These are phyloP conservation scores for Ephestia elutella DNA, from an alignment of 1,140 invertebrate species.

Conservation along the genomic window DNA sequence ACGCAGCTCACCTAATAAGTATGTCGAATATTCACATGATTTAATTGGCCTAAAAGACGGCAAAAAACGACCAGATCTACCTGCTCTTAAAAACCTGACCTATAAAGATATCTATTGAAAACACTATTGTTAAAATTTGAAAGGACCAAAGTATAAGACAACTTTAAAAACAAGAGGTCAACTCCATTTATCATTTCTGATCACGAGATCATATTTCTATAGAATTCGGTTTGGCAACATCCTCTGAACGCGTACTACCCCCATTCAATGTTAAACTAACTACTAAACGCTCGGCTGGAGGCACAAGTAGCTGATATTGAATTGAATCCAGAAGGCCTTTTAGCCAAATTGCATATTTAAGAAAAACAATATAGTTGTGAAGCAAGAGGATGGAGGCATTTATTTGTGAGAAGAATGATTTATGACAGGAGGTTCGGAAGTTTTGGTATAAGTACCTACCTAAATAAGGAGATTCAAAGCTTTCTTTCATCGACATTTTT, in stretches of 20 bases:
- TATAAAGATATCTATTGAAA: not conserved
- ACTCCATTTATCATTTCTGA: constrained; percentile 11
- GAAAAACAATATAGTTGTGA: constrained; percentile 9
- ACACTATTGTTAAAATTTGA: constrained; percentile 7
- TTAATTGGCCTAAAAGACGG: too few species aligned
- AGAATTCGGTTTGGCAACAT: constrained; percentile 20
- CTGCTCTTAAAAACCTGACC: too few species aligned
- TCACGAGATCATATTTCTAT: constrained; percentile 9
- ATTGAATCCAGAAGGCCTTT: constrained; percentile 6
- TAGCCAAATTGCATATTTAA: constrained; percentile 6
- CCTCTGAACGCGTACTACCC: constrained; percentile 11
- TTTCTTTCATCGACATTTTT: too few species aligned
- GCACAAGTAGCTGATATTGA: constrained; percentile 8
- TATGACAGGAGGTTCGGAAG: not conserved
- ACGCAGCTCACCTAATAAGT: too few species aligned
- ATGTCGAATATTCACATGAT: too few species aligned
- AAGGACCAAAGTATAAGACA: not conserved
- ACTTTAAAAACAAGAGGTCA: not conserved
- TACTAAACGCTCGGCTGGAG: constrained; percentile 13
- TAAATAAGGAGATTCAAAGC: too few species aligned
- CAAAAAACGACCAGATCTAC: too few species aligned
- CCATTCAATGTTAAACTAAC: constrained; percentile 32
- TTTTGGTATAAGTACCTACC: not conserved
- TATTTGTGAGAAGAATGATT: not conserved
- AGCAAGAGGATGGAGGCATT: constrained; percentile 8